Conservation (phyloP, 1,140 invertebrate genomes). For the Aphidius ervi region DNA sequence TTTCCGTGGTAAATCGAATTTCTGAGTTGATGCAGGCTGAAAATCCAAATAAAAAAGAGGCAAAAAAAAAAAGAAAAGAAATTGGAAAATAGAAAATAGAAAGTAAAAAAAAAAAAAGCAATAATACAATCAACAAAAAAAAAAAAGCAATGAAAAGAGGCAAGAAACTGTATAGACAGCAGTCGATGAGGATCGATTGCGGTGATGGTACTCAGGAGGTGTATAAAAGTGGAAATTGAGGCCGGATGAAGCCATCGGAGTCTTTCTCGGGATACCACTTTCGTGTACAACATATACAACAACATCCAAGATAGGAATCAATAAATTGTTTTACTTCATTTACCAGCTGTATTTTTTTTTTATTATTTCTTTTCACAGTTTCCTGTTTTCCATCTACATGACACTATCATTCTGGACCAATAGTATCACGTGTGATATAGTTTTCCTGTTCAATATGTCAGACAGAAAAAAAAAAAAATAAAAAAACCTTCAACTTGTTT, state of each 20-base stretch:
- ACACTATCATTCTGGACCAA: too few relatives aligned
- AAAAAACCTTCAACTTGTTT: conserved; percentile 3
- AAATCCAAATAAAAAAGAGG: neutral
- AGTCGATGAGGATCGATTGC: conserved; percentile 4
- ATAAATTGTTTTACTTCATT: conserved; percentile 8
- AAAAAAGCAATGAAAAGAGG: conserved; percentile 1
- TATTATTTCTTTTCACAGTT: too few relatives aligned
- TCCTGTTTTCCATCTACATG: too few relatives aligned
- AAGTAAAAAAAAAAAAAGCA: too few relatives aligned
- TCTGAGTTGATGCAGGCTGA: conserved; percentile 8
- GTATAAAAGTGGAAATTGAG: conserved; percentile 11
- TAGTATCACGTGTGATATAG: neutral
- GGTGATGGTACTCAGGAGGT: conserved; percentile 2
- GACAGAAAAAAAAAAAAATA: neutral
- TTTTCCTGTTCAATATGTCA: neutral
- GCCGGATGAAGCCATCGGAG: conserved; percentile 10
- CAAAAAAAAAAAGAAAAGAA: conserved; percentile 7
- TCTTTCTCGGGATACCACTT: neutral
- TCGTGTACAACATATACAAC: neutral
- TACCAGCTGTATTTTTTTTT: neutral
- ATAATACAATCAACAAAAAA: neutral
- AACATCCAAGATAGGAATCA: conserved; percentile 8
- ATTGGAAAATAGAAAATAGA: too few relatives aligned
- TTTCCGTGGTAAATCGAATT: conserved; percentile 16
- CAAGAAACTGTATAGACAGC: too few relatives aligned